Conservation (phyloP, 2,888 invertebrate species). For the Tenthredo scrophulariae region DNA sequence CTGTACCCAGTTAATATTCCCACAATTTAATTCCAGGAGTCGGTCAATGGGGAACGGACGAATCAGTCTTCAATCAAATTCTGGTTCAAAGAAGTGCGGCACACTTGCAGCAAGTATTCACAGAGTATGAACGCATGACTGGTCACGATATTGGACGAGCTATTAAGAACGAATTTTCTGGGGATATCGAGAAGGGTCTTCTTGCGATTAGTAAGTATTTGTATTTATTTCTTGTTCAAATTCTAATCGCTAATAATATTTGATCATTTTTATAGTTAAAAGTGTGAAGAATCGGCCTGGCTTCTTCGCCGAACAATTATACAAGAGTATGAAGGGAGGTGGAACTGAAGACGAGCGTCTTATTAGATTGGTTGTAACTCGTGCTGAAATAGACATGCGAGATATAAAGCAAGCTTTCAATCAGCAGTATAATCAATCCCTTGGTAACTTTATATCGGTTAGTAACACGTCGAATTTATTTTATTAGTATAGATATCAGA, state of each 20-base stretch:
- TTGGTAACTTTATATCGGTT: conserved; percentile 91
- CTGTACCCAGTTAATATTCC: neutral
- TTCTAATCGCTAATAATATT: neutral
- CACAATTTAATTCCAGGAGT: conserved; percentile 76
- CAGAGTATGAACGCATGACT: conserved; percentile 87
- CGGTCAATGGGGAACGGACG: conserved; percentile 88
- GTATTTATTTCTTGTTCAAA: neutral
- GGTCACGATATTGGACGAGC: conserved; percentile 90
- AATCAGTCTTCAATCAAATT: conserved; percentile 91
- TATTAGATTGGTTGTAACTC: conserved; percentile 91
- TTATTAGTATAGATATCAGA: neutral
- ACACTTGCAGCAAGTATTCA: conserved; percentile 82
- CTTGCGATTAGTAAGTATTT: conserved; percentile 84
- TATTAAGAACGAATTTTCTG: conserved; percentile 91
- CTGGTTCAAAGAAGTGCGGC: conserved; percentile 88
- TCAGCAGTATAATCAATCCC: conserved; percentile 86
- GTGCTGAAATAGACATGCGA: conserved; percentile 91
- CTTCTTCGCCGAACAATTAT: conserved; percentile 92
- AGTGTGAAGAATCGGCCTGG: conserved; percentile 89
- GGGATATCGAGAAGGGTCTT: conserved; percentile 89
- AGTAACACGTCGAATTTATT: conserved; percentile 61
- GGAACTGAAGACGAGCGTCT: conserved; percentile 94
- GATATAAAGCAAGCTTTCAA: conserved; percentile 91
- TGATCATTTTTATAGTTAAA: conserved; percentile 80
- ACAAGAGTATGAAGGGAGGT: conserved; percentile 93